phyloP scores from a whole-genome alignment of 2,888 invertebrate species.

The Punctoribates punctum region DNA sequence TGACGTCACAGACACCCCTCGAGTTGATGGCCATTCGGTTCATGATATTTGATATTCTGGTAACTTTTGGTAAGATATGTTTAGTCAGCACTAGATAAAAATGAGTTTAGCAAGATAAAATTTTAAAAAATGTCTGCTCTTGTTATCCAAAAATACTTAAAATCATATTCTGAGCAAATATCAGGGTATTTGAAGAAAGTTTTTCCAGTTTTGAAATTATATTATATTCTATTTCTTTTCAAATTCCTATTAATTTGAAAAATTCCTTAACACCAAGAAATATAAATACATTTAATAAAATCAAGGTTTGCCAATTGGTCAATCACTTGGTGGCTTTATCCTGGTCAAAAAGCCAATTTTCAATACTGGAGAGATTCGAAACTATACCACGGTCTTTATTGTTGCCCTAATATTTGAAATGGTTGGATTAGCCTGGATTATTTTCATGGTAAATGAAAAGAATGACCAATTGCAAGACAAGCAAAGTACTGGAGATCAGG shows the following conservation, averaged over 20 bases:
- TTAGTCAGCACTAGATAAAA: too few relatives aligned
- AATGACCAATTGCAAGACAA: too few relatives aligned
- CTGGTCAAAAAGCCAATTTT: background rate
- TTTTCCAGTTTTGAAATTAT: too few relatives aligned
- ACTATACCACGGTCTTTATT: background rate
- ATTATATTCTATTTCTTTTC: too few relatives aligned
- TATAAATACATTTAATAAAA: background rate
- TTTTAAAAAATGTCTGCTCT: too few relatives aligned
- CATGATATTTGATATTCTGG: background rate
- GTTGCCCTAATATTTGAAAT: background rate
- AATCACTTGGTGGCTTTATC: background rate
- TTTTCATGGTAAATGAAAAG: slow-evolving; percentile 3
- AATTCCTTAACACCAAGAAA: background rate
- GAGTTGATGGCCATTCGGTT: background rate
- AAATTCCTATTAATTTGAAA: too few relatives aligned
- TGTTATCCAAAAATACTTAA: too few relatives aligned
- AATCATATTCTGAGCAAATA: too few relatives aligned
- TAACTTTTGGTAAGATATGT: background rate
- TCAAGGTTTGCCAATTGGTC: background rate
- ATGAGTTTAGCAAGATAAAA: too few relatives aligned
- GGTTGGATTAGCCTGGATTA: background rate
- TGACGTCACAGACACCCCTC: background rate
- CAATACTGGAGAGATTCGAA: background rate
- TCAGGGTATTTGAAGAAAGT: too few relatives aligned
- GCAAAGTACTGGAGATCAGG: background rate